Base-by-base conservation (phyloP, 1,140 invertebrate genomes). In the Eumeta japonica region DNA sequence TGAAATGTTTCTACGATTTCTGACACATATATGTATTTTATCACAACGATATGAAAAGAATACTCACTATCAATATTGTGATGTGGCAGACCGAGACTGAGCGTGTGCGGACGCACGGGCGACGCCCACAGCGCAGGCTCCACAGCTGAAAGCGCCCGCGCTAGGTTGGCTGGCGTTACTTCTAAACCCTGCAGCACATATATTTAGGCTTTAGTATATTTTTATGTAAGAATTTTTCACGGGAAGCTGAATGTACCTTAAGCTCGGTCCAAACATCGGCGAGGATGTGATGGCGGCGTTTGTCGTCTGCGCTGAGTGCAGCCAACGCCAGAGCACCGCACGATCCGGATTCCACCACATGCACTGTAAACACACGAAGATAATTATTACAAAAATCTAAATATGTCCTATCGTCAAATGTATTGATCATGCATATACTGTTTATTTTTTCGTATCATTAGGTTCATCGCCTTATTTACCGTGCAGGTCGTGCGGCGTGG, bases 91-190 rank as follows among this genome's bases (percentile, higher is more conserved):
- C 79, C 81, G 33, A 85, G 72, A 61, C 83, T 83, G 3, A 85
- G 74, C 0, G 83, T 84, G n/a, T 79, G 76, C 1, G 83, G 83
- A 28, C 83, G 71, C 18, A 80, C 62, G 1, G 83, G 78, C 4
- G 82, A 75, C 11, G 82, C 78, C 81, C 82, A 84, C 27, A 82
- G 51, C 7, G 81, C 70, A 1, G 81, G 78, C 46, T 85, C 82
- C 9, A 85, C 78, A 0, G 75, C 70, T n/a, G 76, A 75, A 24
- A 82, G 52, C 4, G 80, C 79, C 17, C 79, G 73, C 3, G 80
- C 64, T 28, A 82, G 51, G 48, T 75, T 77, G 13, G 76, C 78
- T 10, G 80, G 80, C 4, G 78, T 81, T 16, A 81, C 78, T 58
- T 81, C 79, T 27, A 79, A 60, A 16, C 80, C 79, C 65, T 73